A percentile compares a stretch with the other conserved stretches of the same genome.
phyloP scores from a whole-genome alignment of 2,797 vertebrate genomes.

The Chromobotia macracanthus region DNA sequence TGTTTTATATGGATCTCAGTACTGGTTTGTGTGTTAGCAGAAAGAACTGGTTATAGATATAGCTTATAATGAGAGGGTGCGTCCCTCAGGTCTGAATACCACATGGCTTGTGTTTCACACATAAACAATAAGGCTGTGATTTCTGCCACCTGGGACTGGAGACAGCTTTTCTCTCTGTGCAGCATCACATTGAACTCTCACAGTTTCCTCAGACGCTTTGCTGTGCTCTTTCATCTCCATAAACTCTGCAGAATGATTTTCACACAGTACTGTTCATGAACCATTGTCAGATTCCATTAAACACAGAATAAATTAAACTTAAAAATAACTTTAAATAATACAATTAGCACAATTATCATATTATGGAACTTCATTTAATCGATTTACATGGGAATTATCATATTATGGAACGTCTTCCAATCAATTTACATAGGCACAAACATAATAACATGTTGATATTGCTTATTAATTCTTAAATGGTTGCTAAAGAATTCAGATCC shows the following conservation, averaged over 20 bases:
- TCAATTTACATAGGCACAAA: too few relatives aligned
- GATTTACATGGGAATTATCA: background rate
- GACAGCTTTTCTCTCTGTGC: conserved; percentile 53
- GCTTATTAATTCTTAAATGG: too few relatives aligned
- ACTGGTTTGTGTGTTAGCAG: conserved; percentile 14
- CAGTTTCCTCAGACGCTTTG: conserved; percentile 23
- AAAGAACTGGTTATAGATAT: conserved; percentile 49
- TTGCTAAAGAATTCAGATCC: too few relatives aligned
- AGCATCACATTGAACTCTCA: conserved; percentile 47
- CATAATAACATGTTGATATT: too few relatives aligned
- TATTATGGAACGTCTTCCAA: too few relatives aligned
- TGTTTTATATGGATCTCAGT: conserved; percentile 2
- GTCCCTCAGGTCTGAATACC: conserved; percentile 59
- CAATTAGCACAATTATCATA: background rate
- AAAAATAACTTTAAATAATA: background rate
- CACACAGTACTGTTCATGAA: background rate
- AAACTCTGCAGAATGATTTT: background rate
- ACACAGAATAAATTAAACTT: background rate
- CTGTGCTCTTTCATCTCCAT: background rate
- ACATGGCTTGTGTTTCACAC: conserved; percentile 66
- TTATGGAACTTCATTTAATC: background rate
- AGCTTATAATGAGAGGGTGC: conserved; percentile 55
- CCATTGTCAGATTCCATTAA: background rate
- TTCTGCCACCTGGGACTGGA: conserved; percentile 61
- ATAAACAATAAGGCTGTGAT: conserved; percentile 66